Percentiles rank a stretch among this genome's conserved stretches.
phyloP scores from a whole-genome alignment of 2,888 invertebrate genomes.

The Scaptomyza polygonia region DNA sequence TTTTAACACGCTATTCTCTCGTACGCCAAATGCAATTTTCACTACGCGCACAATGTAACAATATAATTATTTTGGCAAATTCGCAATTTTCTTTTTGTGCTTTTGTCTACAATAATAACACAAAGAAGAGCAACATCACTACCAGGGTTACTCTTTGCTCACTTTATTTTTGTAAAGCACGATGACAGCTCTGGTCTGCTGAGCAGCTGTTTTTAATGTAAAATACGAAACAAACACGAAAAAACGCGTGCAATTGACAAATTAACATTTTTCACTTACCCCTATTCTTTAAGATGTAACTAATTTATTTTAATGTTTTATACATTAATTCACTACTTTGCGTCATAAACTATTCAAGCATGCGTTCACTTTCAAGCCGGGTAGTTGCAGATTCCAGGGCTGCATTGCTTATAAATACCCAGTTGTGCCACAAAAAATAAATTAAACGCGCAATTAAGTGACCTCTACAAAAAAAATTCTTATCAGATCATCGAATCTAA shows the following conservation, averaged over 20 bases:
- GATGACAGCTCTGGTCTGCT: slow-evolving; percentile 34
- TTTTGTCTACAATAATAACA: slow-evolving; percentile 64
- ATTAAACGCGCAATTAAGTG: not conserved
- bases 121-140: slow-evolving; percentile 64
- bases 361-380: slow-evolving; percentile 47
- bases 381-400: slow-evolving; percentile 29
- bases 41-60: not conserved
- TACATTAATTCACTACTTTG: not conserved
- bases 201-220: slow-evolving; percentile 43
- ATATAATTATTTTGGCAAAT: slow-evolving; percentile 6
- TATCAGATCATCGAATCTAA: not conserved
- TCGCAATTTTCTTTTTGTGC: slow-evolving; percentile 52
- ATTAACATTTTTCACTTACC: slow-evolving; percentile 24
- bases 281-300: not conserved
- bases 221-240: slow-evolving; percentile 18
- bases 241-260: not conserved
- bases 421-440: not conserved
- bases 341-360: not conserved
- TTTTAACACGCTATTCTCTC: slow-evolving; percentile 8
- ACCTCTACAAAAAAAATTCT: not conserved
- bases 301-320: not conserved
- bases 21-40: slow-evolving; percentile 8
- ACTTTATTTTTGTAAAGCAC: slow-evolving; percentile 2
- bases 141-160: slow-evolving; percentile 39
- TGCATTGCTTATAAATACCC: slow-evolving; percentile 1